Evolutionary conservation across 2,113 vertebrate genomes (phyloP).

Genomic region (Bos indicus): DNA sequence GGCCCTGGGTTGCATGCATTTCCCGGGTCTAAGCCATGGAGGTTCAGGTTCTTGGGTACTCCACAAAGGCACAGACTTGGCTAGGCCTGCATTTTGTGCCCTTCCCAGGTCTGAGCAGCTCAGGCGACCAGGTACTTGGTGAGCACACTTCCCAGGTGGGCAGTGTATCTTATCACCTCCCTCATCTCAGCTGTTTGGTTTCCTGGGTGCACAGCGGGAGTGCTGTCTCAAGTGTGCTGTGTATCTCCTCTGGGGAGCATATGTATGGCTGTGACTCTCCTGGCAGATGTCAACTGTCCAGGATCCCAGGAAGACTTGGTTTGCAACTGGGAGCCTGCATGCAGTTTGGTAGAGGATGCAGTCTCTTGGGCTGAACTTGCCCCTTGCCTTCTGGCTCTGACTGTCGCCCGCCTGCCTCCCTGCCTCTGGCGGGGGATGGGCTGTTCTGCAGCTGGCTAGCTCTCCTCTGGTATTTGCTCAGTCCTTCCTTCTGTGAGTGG

Average conservation of each 20-base stretch:
- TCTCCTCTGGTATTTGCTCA: no score
- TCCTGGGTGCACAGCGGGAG: background rate
- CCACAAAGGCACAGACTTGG: background rate
- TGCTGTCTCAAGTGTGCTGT: fast-evolving
- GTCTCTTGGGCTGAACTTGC: background rate
- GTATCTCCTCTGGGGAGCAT: background rate
- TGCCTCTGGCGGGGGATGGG: no score
- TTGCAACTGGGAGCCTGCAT: background rate
- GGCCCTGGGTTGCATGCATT: background rate
- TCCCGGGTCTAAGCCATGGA: fast-evolving
- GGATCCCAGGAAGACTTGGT: background rate
- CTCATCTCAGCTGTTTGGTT: background rate
- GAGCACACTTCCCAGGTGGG: background rate
- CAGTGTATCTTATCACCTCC: background rate
- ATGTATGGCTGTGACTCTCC: background rate
- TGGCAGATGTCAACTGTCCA: background rate
- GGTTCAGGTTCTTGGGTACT: background rate
- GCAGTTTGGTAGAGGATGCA: background rate
- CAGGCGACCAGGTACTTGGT: background rate
- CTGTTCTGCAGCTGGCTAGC: no score
- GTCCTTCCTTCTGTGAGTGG: no score
- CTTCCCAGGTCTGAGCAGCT: background rate
- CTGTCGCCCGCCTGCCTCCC: background rate
- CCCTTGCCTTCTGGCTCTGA: background rate
- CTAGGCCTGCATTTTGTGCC: background rate